Conservation (phyloP, 2,888 invertebrate species). For the Dilophus febrilis region DNA sequence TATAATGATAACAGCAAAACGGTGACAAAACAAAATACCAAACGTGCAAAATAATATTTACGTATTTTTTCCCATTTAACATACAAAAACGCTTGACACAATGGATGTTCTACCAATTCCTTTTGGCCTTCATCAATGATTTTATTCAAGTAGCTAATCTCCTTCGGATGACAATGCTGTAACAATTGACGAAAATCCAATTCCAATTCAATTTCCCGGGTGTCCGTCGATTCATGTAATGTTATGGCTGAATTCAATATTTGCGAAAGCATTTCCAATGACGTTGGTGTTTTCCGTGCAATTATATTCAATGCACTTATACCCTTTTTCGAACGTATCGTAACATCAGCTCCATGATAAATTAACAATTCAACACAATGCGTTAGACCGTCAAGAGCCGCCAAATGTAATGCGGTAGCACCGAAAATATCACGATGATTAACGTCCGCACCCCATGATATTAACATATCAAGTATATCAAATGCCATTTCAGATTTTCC, state of each 20-base stretch:
- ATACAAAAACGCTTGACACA: conserved; percentile 73
- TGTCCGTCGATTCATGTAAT: conserved; percentile 59
- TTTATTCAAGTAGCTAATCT: conserved; percentile 71
- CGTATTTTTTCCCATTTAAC: conserved; percentile 83
- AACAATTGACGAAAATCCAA: conserved; percentile 67
- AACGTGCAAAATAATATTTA: conserved; percentile 66
- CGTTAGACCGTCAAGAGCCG: conserved; percentile 68
- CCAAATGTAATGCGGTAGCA: conserved; percentile 69
- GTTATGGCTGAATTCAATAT: conserved; percentile 68
- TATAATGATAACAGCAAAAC: conserved; percentile 65
- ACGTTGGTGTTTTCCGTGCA: conserved; percentile 70
- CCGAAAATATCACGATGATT: conserved; percentile 74
- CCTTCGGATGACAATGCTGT: conserved; percentile 67
- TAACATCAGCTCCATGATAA: conserved; percentile 75
- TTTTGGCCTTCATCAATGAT: conserved; percentile 81
- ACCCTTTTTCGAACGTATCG: conserved; percentile 71
- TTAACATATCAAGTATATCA: conserved; percentile 60
- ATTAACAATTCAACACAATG: conserved; percentile 73
- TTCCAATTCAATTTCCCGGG: conserved; percentile 63
- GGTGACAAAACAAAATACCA: conserved; percentile 63
- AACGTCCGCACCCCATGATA: conserved; percentile 65
- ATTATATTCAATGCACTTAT: conserved; percentile 74
- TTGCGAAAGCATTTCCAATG: conserved; percentile 64
- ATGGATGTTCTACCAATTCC: conserved; percentile 67
- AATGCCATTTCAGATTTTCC: conserved; percentile 68